Evolutionary conservation across 2,888 invertebrate genomes (phyloP).

Genomic region (Pelosia muscerda): DNA sequence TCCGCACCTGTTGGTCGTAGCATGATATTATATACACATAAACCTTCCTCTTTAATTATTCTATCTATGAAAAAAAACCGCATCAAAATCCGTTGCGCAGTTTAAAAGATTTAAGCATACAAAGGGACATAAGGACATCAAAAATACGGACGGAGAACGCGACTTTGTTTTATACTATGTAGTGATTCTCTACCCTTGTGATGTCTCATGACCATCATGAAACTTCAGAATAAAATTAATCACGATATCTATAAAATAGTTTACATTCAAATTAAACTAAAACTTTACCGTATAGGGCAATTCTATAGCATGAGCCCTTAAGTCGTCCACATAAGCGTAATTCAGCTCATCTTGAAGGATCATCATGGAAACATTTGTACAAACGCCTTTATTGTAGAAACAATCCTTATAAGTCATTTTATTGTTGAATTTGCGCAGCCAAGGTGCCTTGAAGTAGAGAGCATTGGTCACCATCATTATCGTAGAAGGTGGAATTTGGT

Average conservation of each 20-base stretch:
- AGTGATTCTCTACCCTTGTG: too few species aligned
- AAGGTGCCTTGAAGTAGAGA: conserved; percentile 89
- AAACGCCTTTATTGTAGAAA: conserved; percentile 81
- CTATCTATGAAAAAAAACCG: too few species aligned
- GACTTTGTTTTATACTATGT: too few species aligned
- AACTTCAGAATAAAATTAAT: not conserved
- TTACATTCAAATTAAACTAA: not conserved
- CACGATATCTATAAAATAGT: not conserved
- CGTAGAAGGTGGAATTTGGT: conserved; percentile 75
- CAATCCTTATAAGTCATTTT: conserved; percentile 80
- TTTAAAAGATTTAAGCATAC: too few species aligned
- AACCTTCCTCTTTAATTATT: too few species aligned
- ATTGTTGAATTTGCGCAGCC: conserved; percentile 87
- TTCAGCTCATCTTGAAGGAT: conserved; percentile 84
- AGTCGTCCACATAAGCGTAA: conserved; percentile 84
- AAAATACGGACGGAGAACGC: too few species aligned
- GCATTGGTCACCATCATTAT: conserved; percentile 88
- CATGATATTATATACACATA: too few species aligned
- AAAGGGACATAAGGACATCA: too few species aligned
- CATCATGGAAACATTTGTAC: conserved; percentile 88
- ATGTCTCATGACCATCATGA: too few species aligned
- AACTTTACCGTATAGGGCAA: conserved; percentile 88
- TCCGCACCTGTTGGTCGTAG: too few species aligned
- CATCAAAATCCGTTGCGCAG: too few species aligned
- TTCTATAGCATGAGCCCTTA: conserved; percentile 88